Evolutionary conservation across 2,113 vertebrate species (phyloP), one percentile per base, ranked within the genome.

Genomic region (Hippolais icterina): DNA sequence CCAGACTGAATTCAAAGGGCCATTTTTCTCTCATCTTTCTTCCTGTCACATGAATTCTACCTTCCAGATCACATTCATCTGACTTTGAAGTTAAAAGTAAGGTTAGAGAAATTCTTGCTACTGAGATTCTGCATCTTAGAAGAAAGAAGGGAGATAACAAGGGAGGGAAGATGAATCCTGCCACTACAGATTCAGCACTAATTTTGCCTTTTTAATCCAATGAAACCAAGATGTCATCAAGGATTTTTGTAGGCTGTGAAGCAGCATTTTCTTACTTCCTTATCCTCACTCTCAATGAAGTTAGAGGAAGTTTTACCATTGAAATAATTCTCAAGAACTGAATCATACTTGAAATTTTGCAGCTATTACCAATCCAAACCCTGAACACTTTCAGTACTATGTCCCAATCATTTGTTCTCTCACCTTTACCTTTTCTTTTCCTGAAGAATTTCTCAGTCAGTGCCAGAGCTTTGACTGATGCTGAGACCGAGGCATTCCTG

Each of bases 391-490:
- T 46, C 8, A 5, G 9, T 35, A 39, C 41, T 18, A 2, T 15
- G 9, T 29, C 37, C 64, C 23, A 2, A 20, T 56, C 41, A 4
- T 49, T 65, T 81, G 15, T 83, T 33, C 53, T 82, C 54, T 79
- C 57, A 70, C 68, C 35, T 52, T 41, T 74, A 76, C 49, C 85
- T n/a, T n/a, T n/a, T n/a, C 86, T 97, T 71, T 98, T 99, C 97
- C 98, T 99, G 94, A 96, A 98, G 98, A 98, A 98, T 95, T 98
- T 98, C 97, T 97, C 96, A 46, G 60, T 90, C 44, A 10, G 72
- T 39, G 98, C 98, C 97, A 98, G 98, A 97, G 94, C 84, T 88
- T 72, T 98, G 96, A 99, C 97, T 15, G 96, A 98, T 11, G 96
- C 94, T 50, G 98, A 98, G 97, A 98, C 98, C 86, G 96, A 98